Evolutionary conservation across 2,888 invertebrate genomes (phyloP).

Genomic region (Odiellus spinosus): DNA sequence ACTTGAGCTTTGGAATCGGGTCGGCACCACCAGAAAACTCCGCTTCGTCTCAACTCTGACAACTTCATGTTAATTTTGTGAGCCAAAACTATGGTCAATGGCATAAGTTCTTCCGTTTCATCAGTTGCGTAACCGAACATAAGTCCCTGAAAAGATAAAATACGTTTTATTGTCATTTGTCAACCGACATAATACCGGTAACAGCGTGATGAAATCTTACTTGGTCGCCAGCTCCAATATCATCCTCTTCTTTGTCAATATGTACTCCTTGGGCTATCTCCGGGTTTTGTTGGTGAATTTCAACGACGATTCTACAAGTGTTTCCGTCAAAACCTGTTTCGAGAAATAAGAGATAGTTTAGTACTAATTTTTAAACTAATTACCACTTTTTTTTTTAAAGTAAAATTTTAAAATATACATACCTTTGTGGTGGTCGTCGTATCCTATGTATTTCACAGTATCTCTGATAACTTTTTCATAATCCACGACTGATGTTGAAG

Average conservation of each 20-base stretch:
- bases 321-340: constrained; percentile 98
- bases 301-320: constrained; percentile 95
- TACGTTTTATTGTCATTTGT: too few species aligned
- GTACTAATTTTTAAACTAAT: too few species aligned
- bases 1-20: constrained; percentile 33
- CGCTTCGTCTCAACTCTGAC: constrained; percentile 28
- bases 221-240: constrained; percentile 97
- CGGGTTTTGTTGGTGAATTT: constrained; percentile 89
- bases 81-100: constrained; percentile 31
- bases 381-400: too few species aligned
- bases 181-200: too few species aligned
- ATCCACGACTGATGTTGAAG: constrained; percentile 90
- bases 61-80: constrained; percentile 30
- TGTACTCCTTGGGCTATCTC: constrained; percentile 97
- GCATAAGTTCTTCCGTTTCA: constrained; percentile 35
- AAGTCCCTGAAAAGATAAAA: constrained; percentile 22
- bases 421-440: constrained; percentile 96
- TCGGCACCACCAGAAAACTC: constrained; percentile 30
- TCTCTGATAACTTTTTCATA: constrained; percentile 93
- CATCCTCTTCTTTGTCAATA: constrained; percentile 67
- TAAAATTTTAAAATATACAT: too few species aligned
- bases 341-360: background rate
- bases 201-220: too few species aligned
- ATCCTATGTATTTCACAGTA: constrained; percentile 93
- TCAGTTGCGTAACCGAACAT: constrained; percentile 37